Evolutionary conservation across 1,140 invertebrate genomes (phyloP).

Genomic region (Aphaenogaster rudis): DNA sequence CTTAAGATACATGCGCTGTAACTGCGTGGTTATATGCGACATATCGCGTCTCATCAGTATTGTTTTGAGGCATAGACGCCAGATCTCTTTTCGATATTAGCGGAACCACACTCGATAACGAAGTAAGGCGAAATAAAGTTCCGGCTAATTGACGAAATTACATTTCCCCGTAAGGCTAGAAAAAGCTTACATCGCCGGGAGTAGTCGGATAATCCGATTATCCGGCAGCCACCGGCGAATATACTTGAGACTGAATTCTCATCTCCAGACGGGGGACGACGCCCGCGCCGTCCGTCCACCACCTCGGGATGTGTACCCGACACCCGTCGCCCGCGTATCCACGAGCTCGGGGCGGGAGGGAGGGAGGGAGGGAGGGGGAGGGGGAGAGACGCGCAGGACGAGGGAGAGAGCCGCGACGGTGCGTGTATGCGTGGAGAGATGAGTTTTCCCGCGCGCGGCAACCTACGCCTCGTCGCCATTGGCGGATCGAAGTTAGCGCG

Average conservation of each 20-base stretch:
- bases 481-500: slow-evolving; percentile 75
- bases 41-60: slow-evolving; percentile 12
- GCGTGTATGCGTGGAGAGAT: slow-evolving; percentile 70
- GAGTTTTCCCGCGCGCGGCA: slow-evolving; percentile 82
- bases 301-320: slow-evolving; percentile 53
- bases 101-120: slow-evolving; percentile 29
- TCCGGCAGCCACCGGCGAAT: slow-evolving; percentile 15
- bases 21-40: not conserved
- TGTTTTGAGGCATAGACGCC: not conserved
- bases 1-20: not conserved
- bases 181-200: slow-evolving; percentile 63
- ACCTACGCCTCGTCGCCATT: slow-evolving; percentile 71
- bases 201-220: slow-evolving; percentile 66
- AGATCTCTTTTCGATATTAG: slow-evolving; percentile 32
- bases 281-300: slow-evolving; percentile 42
- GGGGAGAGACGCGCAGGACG: not conserved
- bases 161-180: slow-evolving; percentile 49
- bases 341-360: not conserved
- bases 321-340: slow-evolving; percentile 57
- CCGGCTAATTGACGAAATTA: slow-evolving; percentile 53
- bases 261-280: slow-evolving; percentile 56
- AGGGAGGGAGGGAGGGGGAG: no score
- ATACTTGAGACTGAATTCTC: slow-evolving; percentile 66
- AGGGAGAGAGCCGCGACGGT: slow-evolving; percentile 14
- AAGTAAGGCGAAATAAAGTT: slow-evolving; percentile 63